Evolutionary conservation across 1,140 invertebrate species (phyloP), one percentile per base, ranked within the genome.

Genomic region (Bacillus rossius): DNA sequence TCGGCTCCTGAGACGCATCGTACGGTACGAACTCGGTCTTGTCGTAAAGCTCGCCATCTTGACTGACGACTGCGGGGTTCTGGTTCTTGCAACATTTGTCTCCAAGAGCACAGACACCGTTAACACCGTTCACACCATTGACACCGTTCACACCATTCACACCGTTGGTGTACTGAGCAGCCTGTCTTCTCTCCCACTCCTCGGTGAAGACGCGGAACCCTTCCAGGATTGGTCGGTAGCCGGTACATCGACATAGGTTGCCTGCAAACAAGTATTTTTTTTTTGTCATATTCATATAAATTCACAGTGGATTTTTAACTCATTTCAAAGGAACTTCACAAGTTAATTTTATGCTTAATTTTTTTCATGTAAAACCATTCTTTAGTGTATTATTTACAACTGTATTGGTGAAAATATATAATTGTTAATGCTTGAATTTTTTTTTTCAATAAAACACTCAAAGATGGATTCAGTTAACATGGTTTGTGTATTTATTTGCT

Each of bases 231-330:
- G 92, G 88, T 54, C 92, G 78, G 65, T 95, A 95, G 20, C 93
- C 93, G 1, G 93, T 96, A 69, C 93, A 96, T 58, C 92, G 82
- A 64, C 92, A 96, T 0, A 96, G 72, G 73, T 96, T 96, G 8
- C 92, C 91, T 78, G 60, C 29, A 4, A 34, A n/a, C n/a, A n/a
- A n/a, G n/a, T n/a, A n/a, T n/a, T n/a, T n/a, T n/a, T n/a, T n/a
- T n/a, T n/a, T n/a, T n/a, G n/a, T n/a, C n/a, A n/a, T n/a, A n/a
- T n/a, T n/a, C n/a, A n/a, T n/a, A n/a, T n/a, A n/a, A n/a, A n/a
- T n/a, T n/a, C n/a, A n/a, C n/a, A n/a, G n/a, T n/a, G n/a, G n/a
- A n/a, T n/a, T n/a, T n/a, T n/a, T n/a, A n/a, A n/a, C n/a, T n/a
- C n/a, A n/a, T n/a, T n/a, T n/a, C n/a, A n/a, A n/a, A n/a, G n/a